A percentile compares a stretch with the other conserved stretches of the same genome.
Conservation (phyloP, 2,888 invertebrate species). For the Schrankia costaestrigalis region DNA sequence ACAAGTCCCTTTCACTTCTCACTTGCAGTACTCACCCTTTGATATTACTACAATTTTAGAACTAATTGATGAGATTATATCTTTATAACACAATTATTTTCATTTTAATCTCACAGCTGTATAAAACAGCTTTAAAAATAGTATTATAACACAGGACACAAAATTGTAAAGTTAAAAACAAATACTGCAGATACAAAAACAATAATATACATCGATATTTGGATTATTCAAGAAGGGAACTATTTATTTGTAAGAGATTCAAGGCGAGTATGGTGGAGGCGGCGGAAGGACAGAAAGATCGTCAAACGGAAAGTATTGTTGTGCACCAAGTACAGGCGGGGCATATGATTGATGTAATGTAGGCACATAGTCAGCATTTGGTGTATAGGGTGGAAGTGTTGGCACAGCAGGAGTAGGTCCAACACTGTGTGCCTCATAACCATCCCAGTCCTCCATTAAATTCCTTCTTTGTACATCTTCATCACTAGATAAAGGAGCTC, state of each 20-base stretch:
- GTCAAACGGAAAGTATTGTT: conserved; percentile 74
- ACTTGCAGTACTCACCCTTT: too few relatives aligned
- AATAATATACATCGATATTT: conserved; percentile 33
- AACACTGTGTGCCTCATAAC: conserved; percentile 81
- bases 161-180: conserved; percentile 12
- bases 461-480: conserved; percentile 76
- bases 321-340: conserved; percentile 61
- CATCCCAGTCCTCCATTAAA: conserved; percentile 83
- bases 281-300: conserved; percentile 73
- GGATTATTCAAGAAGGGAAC: conserved; percentile 19
- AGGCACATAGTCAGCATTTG: conserved; percentile 63
- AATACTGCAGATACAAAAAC: conserved; percentile 26
- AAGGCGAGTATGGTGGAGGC: conserved; percentile 79
- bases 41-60: too few relatives aligned
- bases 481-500: conserved; percentile 72
- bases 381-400: conserved; percentile 81
- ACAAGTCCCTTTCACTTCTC: too few relatives aligned
- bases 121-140: too few relatives aligned
- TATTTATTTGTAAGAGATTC: conserved; percentile 22
- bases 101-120: too few relatives aligned
- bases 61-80: too few relatives aligned
- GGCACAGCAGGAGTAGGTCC: conserved; percentile 80
- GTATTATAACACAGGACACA: too few relatives aligned
- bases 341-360: conserved; percentile 55
- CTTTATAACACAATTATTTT: too few relatives aligned